These are phyloP conservation scores for Drosophila mauritiana DNA, from an alignment of 1,140 invertebrate species.

Conservation along the genomic window DNA sequence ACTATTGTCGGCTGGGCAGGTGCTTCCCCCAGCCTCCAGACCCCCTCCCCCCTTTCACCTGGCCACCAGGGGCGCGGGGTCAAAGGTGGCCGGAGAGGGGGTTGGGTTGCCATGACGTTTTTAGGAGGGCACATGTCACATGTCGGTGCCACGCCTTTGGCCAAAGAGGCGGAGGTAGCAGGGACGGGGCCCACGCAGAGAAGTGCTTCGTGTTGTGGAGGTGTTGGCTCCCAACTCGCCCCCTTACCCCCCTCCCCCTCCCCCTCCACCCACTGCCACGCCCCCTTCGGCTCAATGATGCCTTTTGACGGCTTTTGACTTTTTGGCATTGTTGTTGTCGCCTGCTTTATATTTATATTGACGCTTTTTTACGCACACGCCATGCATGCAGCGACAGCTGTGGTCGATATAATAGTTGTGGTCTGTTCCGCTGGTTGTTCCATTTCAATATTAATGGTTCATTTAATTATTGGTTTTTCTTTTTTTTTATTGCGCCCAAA, in stretches of 20 bases:
- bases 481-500: not conserved
- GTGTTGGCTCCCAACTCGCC: slow-evolving; percentile 13
- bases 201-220: slow-evolving; percentile 3
- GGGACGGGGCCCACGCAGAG: slow-evolving; percentile 21
- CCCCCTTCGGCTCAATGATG: slow-evolving; percentile 45
- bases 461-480: not conserved
- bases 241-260: not conserved
- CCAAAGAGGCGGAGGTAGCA: not conserved
- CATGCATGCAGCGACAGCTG: not conserved
- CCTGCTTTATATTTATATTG: slow-evolving; percentile 64
- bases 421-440: not conserved
- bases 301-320: slow-evolving; percentile 76
- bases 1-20: slow-evolving; percentile 39
- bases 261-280: too few relatives aligned
- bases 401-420: slow-evolving; percentile 16
- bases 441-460: not conserved
- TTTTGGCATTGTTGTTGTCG: slow-evolving; percentile 51
- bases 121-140: slow-evolving; percentile 47
- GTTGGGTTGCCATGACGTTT: slow-evolving; percentile 45
- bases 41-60: not conserved
- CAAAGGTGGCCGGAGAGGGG: not conserved
- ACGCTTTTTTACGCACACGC: slow-evolving; percentile 36
- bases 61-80: not conserved
- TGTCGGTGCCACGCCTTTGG: slow-evolving; percentile 43
- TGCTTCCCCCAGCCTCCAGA: not conserved